Conservation (phyloP, 2,888 invertebrate genomes). For the Acleris sparsana region DNA sequence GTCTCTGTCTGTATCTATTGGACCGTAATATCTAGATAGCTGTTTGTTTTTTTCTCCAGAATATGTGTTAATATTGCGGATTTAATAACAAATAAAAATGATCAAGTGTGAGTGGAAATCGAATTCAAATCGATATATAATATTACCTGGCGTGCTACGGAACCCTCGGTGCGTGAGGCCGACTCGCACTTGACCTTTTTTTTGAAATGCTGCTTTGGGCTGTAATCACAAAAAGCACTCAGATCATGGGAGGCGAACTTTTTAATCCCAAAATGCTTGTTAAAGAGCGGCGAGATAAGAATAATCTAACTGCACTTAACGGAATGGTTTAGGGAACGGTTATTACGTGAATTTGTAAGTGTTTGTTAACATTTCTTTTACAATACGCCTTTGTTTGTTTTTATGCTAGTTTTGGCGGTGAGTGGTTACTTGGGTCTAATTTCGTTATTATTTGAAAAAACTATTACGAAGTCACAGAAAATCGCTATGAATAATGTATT, state of each 20-base stretch:
- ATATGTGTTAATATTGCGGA: too few species aligned
- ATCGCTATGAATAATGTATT: too few species aligned
- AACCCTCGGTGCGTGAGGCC: too few species aligned
- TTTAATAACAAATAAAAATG: too few species aligned
- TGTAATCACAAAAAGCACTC: constrained; percentile 9
- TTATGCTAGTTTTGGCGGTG: background rate
- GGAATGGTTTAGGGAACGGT: constrained; percentile 11
- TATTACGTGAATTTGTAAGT: constrained; percentile 8
- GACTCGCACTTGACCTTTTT: background rate
- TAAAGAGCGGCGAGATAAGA: background rate
- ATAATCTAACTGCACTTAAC: constrained; percentile 19
- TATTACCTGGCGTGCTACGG: too few species aligned
- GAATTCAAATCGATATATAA: too few species aligned
- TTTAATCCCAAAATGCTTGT: constrained; percentile 2
- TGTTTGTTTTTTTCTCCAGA: too few species aligned
- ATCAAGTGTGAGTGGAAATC: too few species aligned
- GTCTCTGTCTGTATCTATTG: too few species aligned
- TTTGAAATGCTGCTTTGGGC: background rate
- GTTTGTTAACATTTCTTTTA: background rate
- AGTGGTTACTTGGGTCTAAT: background rate
- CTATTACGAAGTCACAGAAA: too few species aligned
- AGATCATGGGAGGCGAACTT: constrained; percentile 4
- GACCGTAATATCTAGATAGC: too few species aligned
- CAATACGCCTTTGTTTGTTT: background rate
- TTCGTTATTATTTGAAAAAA: too few species aligned